These are phyloP conservation scores for Drosophila peninsularis DNA, from an alignment of 2,888 invertebrate species.

Conservation along the genomic window DNA sequence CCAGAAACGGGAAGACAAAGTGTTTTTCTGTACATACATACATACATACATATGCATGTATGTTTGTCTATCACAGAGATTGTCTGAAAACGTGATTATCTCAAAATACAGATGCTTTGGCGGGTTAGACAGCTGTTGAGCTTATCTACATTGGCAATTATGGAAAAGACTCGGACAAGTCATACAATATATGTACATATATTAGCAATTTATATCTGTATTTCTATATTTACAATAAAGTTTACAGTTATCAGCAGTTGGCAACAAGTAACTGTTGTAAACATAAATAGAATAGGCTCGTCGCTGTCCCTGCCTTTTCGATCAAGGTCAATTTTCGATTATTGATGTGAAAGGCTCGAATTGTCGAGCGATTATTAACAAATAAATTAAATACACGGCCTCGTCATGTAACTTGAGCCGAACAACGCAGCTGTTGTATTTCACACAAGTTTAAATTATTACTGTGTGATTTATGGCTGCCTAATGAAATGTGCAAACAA, in stretches of 20 bases:
- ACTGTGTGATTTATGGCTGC: constrained; percentile 38
- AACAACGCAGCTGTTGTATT: constrained; percentile 41
- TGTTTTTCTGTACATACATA: too few species aligned
- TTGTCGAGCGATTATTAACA: constrained; percentile 20
- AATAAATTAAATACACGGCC: constrained; percentile 11
- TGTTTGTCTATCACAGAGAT: constrained; percentile 5
- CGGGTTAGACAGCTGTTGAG: constrained; percentile 1
- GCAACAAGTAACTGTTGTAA: constrained; percentile 42
- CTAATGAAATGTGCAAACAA: constrained; percentile 30
- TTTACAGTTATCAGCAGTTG: constrained; percentile 51
- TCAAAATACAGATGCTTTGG: constrained; percentile 9
- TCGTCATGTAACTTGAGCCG: constrained; percentile 7
- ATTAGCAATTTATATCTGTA: neutral
- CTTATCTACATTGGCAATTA: constrained; percentile 31
- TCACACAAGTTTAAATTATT: constrained; percentile 51
- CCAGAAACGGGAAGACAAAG: constrained; percentile 23
- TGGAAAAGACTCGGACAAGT: constrained; percentile 9
- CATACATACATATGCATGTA: too few species aligned
- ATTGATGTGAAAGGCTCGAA: constrained; percentile 7
- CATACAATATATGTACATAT: constrained; percentile 17
- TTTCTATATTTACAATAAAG: neutral
- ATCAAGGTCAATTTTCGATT: constrained; percentile 22
- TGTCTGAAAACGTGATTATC: constrained; percentile 11
- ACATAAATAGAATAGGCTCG: neutral
- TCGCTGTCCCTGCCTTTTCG: neutral